Evolutionary conservation across 2,113 vertebrate genomes (phyloP), one percentile per base, ranked within the genome.

Genomic region (Cichladusa arquata): DNA sequence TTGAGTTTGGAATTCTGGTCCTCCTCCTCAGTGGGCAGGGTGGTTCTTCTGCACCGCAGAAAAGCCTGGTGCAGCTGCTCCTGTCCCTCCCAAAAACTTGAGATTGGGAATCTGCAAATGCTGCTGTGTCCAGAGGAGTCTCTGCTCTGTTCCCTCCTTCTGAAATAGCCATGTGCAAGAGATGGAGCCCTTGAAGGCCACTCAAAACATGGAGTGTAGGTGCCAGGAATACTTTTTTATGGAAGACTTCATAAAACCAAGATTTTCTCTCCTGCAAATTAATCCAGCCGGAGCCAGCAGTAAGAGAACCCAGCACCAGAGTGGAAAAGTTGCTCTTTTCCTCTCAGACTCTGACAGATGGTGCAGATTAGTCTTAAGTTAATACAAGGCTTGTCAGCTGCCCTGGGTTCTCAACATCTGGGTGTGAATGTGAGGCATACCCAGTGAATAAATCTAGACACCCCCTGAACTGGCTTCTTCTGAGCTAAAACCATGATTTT

Each of bases 321-420:
- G 54, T 25, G n/a, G 60, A 26, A n/a, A 81, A 53, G 53, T 51
- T 86, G 70, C 9, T 64, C 19, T 62, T 74, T 69, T 56, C 17
- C 40, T 54, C 38, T 72, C 47, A 53, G 92, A 54, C 42, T 94
- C 67, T 33, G 72, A 45, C 61, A 81, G 73, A 78, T 91, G 88
- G 77, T 90, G 33, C 34, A 36, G 18, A 61, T 86, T 76, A 90
- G 53, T 81, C 25, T 60, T 45, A 44, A 93, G 36, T 44, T 67
- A 72, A 81, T 76, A 67, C 17, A 44, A 61, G 61, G 28, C 61
- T 92, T 76, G 53, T 83, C 72, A 76, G 34, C 61, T 74, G 44
- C 77, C 57, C 33, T 34, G 38, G 47, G 33, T 9, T 87, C 23
- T 42, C 62, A 53, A 7, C 62, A 88, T 56, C 66, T 77, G 86